Evolutionary conservation across 2,888 invertebrate genomes (phyloP), one percentile per base, ranked within the genome.

Genomic region (Lithophane socia): DNA sequence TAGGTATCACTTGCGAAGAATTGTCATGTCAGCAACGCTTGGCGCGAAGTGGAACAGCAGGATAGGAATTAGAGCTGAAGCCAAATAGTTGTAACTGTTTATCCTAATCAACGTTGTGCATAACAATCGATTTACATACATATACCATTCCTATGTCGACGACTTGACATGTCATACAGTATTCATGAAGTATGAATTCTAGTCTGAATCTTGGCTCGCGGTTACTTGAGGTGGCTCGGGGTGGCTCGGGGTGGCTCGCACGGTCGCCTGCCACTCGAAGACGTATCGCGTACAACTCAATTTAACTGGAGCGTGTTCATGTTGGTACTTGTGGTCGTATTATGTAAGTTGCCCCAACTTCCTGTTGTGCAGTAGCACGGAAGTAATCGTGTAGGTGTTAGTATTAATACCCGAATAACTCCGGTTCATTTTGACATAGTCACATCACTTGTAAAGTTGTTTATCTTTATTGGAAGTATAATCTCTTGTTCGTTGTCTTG

Each of bases 321-420:
- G 64, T 76, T 54, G 60, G 70, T 84, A n/a, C 49, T 70, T 56
- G 74, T 66, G 74, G 72, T 72, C 12, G 72, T 73, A 70, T 68
- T 80, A 77, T 80, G 70, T 84, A 80, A 80, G 70, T 83, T 56
- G 44, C 58, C 52, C 61, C 60, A 70, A 73, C 80, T 80, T 80
- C 84, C 70, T 68, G 64, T 47, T 73, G 69, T 66, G 47, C 37
- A 37, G 37, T 37, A 37, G 2, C 66, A 16, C 60, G 63, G 8
- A 4, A 73, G 64, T 64, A 75, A 80, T 79, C 52, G 58, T 52
- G 69, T 70, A 76, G 75, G 80, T 73, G 73, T 83, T 67, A 12
- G 63, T 69, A 73, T 77, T 69, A 83, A 82, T 80, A 83, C 71
- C 21, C 49, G 70, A 83, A 84, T 73, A 80, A 61, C 66, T 80